Base-by-base conservation (phyloP, 2,797 vertebrate genomes). In the Myotis planiceps region DNA sequence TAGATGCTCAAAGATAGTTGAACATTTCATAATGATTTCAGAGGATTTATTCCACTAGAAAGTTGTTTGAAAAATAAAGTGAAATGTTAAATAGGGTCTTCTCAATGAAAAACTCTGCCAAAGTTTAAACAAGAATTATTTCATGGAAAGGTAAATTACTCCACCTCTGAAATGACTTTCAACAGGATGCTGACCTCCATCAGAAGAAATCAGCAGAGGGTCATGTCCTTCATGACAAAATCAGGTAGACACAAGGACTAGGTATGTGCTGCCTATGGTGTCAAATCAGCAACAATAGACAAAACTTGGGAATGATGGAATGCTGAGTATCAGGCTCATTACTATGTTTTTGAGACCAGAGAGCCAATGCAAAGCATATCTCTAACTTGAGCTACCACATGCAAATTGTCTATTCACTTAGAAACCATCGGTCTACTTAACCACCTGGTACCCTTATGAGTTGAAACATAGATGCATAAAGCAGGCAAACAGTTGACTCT, bases 61-160 rank as follows among this genome's bases (percentile, higher is more conserved):
- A 82, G 68, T 14, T 92, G 65, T 65, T 51, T 96, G 68, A 37
- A 84, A 94, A 74, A 45, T 71, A 68, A 84, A 95, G 32, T 34
- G 32, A 51, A 71, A 80, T 23, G 58, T 94, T 75, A 47, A 53
- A 60, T 37, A 78, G 9, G 6, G 15, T 29, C n/a, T 76, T 74
- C 72, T 68, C n/a, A 76, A 19, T 87, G n/a, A 58, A 90, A 92
- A 87, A 34, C 37, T 9, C 65, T 63, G 25, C 14, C 5, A 12
- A 90, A 18, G 13, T 85, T 91, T 92, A 79, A 92, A 39, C 13
- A 65, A 81, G 47, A 88, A 88, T 81, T 29, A 68, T 60, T 88
- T 95, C 18, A 12, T 71, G 72, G 23, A 78, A 95, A 95, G 75
- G 74, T 25, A 27, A 79, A 84, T 90, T 18, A 27, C 1, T 80